Base-by-base conservation (phyloP, 2,888 invertebrate species). In the Cloeon dipterum region DNA sequence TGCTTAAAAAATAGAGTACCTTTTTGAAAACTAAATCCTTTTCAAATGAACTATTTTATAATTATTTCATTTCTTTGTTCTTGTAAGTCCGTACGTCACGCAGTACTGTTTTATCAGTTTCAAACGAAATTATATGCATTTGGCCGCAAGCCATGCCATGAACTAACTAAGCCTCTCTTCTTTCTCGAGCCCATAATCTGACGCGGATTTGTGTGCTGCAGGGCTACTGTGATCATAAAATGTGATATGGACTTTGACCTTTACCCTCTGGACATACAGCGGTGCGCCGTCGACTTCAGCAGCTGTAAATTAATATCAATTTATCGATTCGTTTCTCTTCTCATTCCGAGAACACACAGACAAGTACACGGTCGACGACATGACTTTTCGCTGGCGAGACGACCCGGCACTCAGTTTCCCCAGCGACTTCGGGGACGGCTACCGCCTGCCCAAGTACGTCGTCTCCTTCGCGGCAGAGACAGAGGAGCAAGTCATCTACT, bases 231-330 rank as follows among this genome's bases (percentile, higher is more conserved):
- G 44, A 67, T 68, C 44, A 67, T 70, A 44, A 68, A 69, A 53
- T 70, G 69, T 51, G 66, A 68, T 52, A 70, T 70, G 69, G 65
- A 70, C 51, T 70, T 70, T 51, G 67, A 66, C 38, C 55, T 70
- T 41, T 70, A 69, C 48, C 70, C 69, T 14, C 51, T 69, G 46
- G 70, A 69, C 49, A 67, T 70, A 29, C 70, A 70, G 51, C 66
- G 63, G 46, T 70, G 69, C 52, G 62, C 62, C 39, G 66, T 70
- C 47, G 69, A 70, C 52, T 69, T 69, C 49, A 67, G 68, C 52
- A 69, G 68, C 51, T 69, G 69, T 70, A 57, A 66, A 68, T 66
- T 14, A 13, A 16, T 26, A 21, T 16, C 11, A 20, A 19, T 26
- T 13, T 4, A 23, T 23, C 14, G 5, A 3, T 23, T 8, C n/a